These are phyloP conservation scores for Thereuonema tuberculata DNA, from an alignment of 1,140 invertebrate genomes.

Conservation along the genomic window DNA sequence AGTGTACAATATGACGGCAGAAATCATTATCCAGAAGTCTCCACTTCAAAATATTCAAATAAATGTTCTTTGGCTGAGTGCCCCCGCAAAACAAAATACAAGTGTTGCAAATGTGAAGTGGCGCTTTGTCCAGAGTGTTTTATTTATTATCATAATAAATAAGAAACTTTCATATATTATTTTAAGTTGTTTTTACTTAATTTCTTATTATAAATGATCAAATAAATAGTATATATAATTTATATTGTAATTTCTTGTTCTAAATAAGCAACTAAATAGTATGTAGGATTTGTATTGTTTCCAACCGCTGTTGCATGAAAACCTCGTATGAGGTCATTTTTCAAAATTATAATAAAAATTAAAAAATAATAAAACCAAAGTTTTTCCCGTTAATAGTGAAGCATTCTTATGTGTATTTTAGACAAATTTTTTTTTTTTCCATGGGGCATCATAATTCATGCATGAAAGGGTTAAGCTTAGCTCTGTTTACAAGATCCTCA, in stretches of 20 bases:
- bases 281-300: background rate
- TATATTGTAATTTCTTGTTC: background rate
- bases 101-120: background rate
- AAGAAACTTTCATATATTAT: background rate
- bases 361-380: background rate
- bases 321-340: background rate
- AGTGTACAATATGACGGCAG: background rate
- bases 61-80: too few relatives aligned
- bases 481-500: too few relatives aligned
- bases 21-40: background rate
- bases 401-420: background rate
- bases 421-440: background rate
- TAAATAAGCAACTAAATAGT: background rate
- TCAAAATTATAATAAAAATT: background rate
- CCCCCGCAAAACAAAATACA: background rate
- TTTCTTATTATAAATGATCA: background rate
- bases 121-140: background rate
- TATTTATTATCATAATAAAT: background rate
- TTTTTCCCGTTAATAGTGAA: background rate
- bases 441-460: background rate
- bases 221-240: background rate
- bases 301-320: background rate
- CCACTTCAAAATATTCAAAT: background rate
- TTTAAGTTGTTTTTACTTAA: background rate
- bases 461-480: background rate